Evolutionary conservation across 2,797 vertebrate species (phyloP).

Genomic region (Adrianichthys oophorus): DNA sequence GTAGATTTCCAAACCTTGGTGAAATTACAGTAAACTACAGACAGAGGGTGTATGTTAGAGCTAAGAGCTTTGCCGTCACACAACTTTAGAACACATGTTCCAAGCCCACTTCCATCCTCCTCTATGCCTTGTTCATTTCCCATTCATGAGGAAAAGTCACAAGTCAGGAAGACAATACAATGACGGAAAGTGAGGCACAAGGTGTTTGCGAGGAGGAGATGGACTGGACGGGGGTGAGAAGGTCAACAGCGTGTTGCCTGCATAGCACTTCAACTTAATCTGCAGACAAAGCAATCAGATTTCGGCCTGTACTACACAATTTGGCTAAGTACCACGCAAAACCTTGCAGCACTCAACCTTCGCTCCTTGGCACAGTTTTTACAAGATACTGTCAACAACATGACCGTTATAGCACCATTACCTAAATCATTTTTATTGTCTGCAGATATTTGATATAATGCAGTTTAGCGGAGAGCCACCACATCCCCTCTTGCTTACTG

Average conservation of each 20-base stretch:
- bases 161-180: conserved; percentile 78
- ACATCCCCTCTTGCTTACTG: neutral
- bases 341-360: conserved; percentile 1
- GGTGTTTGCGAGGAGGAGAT: conserved; percentile 34
- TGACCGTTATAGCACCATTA: conserved; percentile 16
- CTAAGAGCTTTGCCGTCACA: conserved; percentile 64
- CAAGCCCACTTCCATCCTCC: conserved; percentile 18
- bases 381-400: conserved; percentile 40
- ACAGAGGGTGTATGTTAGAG: conserved; percentile 50
- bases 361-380: conserved; percentile 49
- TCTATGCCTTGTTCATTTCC: conserved; percentile 53
- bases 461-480: neutral
- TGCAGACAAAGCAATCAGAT: conserved; percentile 53
- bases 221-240: conserved; percentile 30
- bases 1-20: neutral
- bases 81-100: conserved; percentile 81
- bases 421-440: conserved; percentile 26
- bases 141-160: conserved; percentile 59
- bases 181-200: conserved; percentile 65
- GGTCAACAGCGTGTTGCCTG: conserved; percentile 54
- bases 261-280: conserved; percentile 44
- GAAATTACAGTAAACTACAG: conserved; percentile 3
- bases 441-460: conserved; percentile 10
- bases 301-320: conserved; percentile 26
- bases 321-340: conserved; percentile 18